These are phyloP conservation scores for Trachelus tabidus DNA, from an alignment of 2,888 invertebrate species.

Conservation along the genomic window DNA sequence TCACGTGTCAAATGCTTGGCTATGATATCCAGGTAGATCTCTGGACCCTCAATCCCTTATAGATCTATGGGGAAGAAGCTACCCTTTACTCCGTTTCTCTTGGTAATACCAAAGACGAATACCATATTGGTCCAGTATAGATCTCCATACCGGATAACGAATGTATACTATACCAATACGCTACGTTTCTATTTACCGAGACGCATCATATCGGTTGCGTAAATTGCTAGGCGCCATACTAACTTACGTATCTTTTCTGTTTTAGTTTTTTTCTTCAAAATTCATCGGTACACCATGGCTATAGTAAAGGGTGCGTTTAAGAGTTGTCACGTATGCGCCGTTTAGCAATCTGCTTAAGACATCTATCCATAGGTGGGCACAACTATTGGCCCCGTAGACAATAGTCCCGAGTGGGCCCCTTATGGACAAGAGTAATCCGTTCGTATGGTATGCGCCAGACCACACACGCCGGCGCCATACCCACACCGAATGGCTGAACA, in stretches of 20 bases:
- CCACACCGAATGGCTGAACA: slow-evolving; percentile 55
- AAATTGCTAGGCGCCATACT: not conserved
- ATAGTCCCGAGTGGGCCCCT: slow-evolving; percentile 8
- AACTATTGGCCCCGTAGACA: slow-evolving; percentile 18
- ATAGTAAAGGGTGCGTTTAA: not conserved
- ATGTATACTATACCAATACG: slow-evolving; percentile 21
- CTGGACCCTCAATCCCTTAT: slow-evolving; percentile 10
- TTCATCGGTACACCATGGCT: not conserved
- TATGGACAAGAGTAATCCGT: slow-evolving; percentile 55
- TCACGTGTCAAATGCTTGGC: slow-evolving; percentile 58
- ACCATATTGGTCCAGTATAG: slow-evolving; percentile 10
- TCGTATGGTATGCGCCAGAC: slow-evolving; percentile 59
- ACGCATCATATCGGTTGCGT: not conserved
- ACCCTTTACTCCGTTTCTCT: slow-evolving; percentile 31
- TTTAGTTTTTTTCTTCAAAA: not conserved
- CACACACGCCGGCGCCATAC: slow-evolving; percentile 64
- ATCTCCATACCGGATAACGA: slow-evolving; percentile 36
- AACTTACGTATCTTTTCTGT: not conserved
- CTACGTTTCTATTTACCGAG: too few species aligned
- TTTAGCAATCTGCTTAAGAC: slow-evolving; percentile 59
- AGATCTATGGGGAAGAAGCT: slow-evolving; percentile 15
- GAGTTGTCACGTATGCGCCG: slow-evolving; percentile 41
- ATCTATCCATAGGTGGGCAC: slow-evolving; percentile 42
- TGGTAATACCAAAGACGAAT: slow-evolving; percentile 23
- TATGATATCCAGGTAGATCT: slow-evolving; percentile 50